phyloP scores from a whole-genome alignment of 1,140 invertebrate species.

The Mizuhopecten yessoensis region DNA sequence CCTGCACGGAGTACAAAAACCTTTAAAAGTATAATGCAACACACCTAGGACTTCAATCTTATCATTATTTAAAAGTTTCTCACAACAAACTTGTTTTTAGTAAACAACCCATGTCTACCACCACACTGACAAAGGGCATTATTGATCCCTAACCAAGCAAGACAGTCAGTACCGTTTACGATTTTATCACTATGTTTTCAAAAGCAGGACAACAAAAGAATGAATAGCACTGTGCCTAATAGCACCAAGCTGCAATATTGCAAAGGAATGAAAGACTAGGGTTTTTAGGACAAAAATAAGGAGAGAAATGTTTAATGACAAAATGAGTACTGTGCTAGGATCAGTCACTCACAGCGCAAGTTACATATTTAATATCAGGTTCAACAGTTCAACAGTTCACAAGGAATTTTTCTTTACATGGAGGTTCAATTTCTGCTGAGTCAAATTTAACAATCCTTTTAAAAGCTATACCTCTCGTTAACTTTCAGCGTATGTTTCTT shows the following conservation, averaged over 20 bases:
- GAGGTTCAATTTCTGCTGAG: conserved; percentile 5
- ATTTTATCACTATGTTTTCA: background rate
- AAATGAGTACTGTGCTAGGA: too few species aligned
- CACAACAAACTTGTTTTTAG: conserved; percentile 1
- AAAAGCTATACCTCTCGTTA: background rate
- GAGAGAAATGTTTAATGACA: too few species aligned
- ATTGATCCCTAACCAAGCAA: background rate
- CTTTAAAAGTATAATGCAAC: background rate
- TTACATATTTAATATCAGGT: background rate
- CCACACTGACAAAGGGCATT: background rate
- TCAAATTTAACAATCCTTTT: background rate
- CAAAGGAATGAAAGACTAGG: background rate
- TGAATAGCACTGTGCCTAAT: background rate
- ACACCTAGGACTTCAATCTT: background rate
- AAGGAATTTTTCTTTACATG: background rate
- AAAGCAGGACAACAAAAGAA: background rate
- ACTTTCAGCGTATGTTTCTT: background rate
- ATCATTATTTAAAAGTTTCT: background rate
- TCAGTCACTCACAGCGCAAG: background rate
- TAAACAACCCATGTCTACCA: background rate
- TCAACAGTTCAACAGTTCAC: background rate
- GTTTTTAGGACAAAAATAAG: too few species aligned
- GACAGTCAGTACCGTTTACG: background rate
- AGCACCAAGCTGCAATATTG: background rate
- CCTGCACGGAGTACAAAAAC: background rate